Conservation (phyloP, 2,797 vertebrate species). For the Argyrosomus regius region DNA sequence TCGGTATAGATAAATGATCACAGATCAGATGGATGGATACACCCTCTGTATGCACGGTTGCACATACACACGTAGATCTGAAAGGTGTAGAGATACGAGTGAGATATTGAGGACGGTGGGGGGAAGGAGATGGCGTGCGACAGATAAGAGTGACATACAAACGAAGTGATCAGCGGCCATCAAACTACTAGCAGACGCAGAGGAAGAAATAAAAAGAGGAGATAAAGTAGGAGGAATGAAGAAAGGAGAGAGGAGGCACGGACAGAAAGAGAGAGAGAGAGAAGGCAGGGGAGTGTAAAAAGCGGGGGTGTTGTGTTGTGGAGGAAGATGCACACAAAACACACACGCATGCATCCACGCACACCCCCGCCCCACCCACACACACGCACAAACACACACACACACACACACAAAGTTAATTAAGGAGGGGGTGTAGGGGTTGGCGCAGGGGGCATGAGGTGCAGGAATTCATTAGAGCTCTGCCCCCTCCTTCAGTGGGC, state of each 20-base stretch:
- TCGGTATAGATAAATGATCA: slow-evolving; percentile 63
- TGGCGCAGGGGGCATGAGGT: slow-evolving; percentile 83
- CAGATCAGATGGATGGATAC: slow-evolving; percentile 51
- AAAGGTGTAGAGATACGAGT: slow-evolving; percentile 45
- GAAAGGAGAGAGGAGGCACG: slow-evolving; percentile 44
- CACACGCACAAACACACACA: slow-evolving; percentile 40
- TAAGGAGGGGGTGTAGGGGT: slow-evolving; percentile 87
- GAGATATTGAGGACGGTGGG: slow-evolving; percentile 37
- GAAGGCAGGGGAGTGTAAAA: slow-evolving; percentile 64
- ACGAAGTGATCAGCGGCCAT: slow-evolving; percentile 51
- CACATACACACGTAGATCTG: slow-evolving; percentile 31
- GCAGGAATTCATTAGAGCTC: slow-evolving; percentile 89
- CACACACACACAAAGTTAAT: slow-evolving; percentile 86
- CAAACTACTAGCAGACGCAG: slow-evolving; percentile 30
- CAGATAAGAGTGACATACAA: slow-evolving; percentile 56
- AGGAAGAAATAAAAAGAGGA: slow-evolving; percentile 46
- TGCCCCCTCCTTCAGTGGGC: slow-evolving; percentile 87
- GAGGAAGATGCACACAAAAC: slow-evolving; percentile 73
- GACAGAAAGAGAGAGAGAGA: slow-evolving; percentile 46
- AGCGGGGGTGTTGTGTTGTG: slow-evolving; percentile 72
- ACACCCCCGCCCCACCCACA: slow-evolving; percentile 40
- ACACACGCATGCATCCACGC: slow-evolving; percentile 52
- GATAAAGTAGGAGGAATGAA: slow-evolving; percentile 51
- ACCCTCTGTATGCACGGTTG: slow-evolving; percentile 49
- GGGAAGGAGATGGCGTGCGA: slow-evolving; percentile 23